Percentiles rank a stretch among this genome's conserved stretches.
Conservation (phyloP, 2,888 invertebrate species). For the Leucophenga montana region DNA sequence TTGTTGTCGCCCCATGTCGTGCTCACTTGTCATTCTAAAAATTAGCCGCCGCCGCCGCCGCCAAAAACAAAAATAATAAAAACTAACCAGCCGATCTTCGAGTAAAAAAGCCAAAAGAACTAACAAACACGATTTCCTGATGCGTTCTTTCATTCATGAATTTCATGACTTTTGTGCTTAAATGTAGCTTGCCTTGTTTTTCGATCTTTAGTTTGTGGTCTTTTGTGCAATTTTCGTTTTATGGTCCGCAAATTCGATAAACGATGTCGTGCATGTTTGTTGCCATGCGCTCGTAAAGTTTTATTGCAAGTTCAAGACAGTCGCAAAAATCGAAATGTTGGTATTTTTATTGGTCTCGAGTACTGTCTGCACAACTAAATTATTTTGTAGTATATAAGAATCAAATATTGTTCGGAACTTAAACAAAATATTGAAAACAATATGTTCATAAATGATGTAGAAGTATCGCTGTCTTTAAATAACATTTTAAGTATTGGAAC, state of each 20-base stretch:
- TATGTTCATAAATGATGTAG: too few species aligned
- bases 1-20: conserved; percentile 12
- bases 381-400: too few species aligned
- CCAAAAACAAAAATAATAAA: neutral
- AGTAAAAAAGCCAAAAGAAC: conserved; percentile 19
- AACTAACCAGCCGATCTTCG: neutral
- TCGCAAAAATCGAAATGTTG: conserved; percentile 22
- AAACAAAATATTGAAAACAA: too few species aligned
- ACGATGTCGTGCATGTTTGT: conserved; percentile 40
- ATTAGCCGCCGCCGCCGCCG: neutral
- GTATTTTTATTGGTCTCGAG: conserved; percentile 29
- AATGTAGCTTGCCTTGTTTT: conserved; percentile 27
- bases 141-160: conserved; percentile 57
- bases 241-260: neutral
- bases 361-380: neutral
- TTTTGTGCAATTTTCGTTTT: neutral
- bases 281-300: conserved; percentile 58
- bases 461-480: too few species aligned
- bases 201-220: neutral
- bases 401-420: too few species aligned
- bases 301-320: conserved; percentile 50
- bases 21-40: conserved; percentile 20
- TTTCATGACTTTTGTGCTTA: conserved; percentile 56
- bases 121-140: conserved; percentile 57
- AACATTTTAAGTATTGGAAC: too few species aligned